Evolutionary conservation across 2,888 invertebrate genomes (phyloP), one percentile per base, ranked within the genome.

Genomic region (Chydorus sphaericus): DNA sequence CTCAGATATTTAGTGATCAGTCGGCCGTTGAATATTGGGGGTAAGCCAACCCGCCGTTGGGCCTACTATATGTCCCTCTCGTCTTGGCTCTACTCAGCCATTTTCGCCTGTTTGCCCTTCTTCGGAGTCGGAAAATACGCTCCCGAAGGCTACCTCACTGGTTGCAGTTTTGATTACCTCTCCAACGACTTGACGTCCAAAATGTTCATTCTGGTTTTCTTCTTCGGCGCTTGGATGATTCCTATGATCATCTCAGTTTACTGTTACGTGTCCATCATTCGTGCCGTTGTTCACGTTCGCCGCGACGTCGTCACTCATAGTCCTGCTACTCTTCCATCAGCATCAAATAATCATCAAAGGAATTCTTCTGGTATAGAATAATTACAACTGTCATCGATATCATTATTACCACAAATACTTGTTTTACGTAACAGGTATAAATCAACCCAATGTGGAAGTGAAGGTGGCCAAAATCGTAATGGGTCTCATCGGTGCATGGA

Each of bases 151-250:
- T 86, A 80, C 66, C 75, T 88, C 58, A 87, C 85, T 20, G 83
- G 84, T 63, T 90, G 89, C 70, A 84, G 87, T 64, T 89, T 85
- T 66, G 88, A 89, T 68, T 90, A 89, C 65, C 74, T 89, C 49
- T 79, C 83, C 1, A 77, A 79, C 54, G 64, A 69, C 1, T 66
- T 68, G 1, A 18, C 18, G 16, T 33, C 51, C 2, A 77, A 78
- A 52, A 74, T 77, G 58, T 89, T 84, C 66, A 85, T 87, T 65
- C 76, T 86, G 61, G 67, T 77, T 5, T 84, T 84, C 67, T 86
- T 85, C 67, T 75, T 80, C 37, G 83, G 81, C 1, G 88, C 81
- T 48, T 90, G 82, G 80, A 74, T 82, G 2, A 66, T 82, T 2
- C 90, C 90, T 0, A 75, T 89, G 60, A 65, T 71, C 33, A 71